phyloP scores from a whole-genome alignment of 92 coral and sea anemone species.

The Meandrina meandrites region DNA sequence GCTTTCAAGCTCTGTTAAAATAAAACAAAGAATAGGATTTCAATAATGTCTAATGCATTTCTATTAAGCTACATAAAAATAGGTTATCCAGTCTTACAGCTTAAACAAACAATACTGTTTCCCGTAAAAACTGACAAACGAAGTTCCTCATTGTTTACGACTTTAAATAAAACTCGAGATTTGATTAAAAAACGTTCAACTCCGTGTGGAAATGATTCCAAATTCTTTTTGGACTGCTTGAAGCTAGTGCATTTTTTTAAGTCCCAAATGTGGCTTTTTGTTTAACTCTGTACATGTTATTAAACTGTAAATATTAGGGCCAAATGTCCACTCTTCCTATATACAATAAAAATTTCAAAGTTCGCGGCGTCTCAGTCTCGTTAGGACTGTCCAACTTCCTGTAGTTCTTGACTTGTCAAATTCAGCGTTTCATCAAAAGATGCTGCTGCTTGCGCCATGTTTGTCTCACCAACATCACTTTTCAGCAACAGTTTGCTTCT shows the following conservation, averaged over 20 bases:
- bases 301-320: not conserved
- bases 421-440: slow-evolving; percentile 18
- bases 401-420: not conserved
- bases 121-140: not conserved
- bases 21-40: not conserved
- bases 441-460: not conserved
- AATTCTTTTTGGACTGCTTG: not conserved
- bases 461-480: not conserved
- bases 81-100: too few relatives aligned
- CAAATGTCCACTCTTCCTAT: not conserved
- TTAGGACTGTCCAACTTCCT: not conserved
- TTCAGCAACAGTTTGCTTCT: slow-evolving; percentile 56
- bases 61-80: too few relatives aligned
- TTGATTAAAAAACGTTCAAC: not conserved
- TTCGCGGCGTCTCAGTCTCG: not conserved
- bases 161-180: not conserved
- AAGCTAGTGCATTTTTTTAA: not conserved
- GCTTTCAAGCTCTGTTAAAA: not conserved
- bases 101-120: too few relatives aligned
- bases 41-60: not conserved
- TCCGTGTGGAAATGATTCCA: not conserved
- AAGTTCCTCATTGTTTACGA: not conserved
- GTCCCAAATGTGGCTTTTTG: not conserved
- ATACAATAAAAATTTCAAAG: not conserved
- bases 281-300: not conserved